Base-by-base conservation (phyloP, 2,888 invertebrate genomes). In the Drosophila nr. perissopoda region DNA sequence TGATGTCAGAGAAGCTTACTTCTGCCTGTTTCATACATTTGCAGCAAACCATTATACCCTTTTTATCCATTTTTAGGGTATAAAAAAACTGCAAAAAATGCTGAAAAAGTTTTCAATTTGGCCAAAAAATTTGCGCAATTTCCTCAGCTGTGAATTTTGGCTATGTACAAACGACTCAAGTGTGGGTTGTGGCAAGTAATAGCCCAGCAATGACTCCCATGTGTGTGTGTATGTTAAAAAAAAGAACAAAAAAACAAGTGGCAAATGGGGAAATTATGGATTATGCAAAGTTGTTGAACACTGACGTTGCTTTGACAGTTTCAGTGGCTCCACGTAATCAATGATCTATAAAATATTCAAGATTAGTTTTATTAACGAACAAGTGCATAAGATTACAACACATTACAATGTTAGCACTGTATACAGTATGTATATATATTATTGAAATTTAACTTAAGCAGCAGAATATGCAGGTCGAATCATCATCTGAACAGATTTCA, bases 41-140 rank as follows among this genome's bases (percentile, higher is more conserved):
- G 11, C 33, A 33, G 11, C 11, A 33, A 33, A 33, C 33, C 33
- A 0, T 33, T 11, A 33, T 33, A 33, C 33, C 33, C 33, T 1
- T 33, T 33, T 33, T 11, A 33, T 0, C 0, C 33, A 33, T 33
- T 33, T 33, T 4, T 4, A 33, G 33, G 33, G 11, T 33, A 33
- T 33, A 33, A 67, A 51, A 62, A 57, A 59, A 58, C 48, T 54
- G 16, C 25, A 58, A 68, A 54, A 68, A 53, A 61, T 29, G 65
- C 48, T 67, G 53, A 71, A 80, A 66, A 87, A 87, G 78, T 87
- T 87, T 87, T 82, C 86, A 82, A 80, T 87, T 87, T 83, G 78
- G 73, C 68, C 70, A 68, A 82, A 66, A 79, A 82, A 82, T 87
- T 85, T 82, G 80, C 69, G 67, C 74, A 76, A 82, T 85, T 83